Percentiles rank a stretch among this genome's conserved stretches.
Conservation (phyloP, 1,140 invertebrate genomes). For the Procambarus virginalis region DNA sequence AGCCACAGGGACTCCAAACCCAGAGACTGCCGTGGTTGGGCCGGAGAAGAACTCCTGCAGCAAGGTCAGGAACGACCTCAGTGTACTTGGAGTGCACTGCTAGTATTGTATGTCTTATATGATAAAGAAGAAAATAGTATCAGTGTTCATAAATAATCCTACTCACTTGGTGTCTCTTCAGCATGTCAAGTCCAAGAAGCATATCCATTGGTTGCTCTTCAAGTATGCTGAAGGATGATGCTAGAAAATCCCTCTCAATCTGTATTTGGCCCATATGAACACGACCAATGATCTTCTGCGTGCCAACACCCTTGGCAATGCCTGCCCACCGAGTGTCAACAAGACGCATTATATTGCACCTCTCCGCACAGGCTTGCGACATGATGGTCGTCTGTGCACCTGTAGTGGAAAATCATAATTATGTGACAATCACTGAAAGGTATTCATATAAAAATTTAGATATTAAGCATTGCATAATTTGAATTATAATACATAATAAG, state of each 20-base stretch:
- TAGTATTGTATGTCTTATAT: too few species aligned
- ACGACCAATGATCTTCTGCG: conserved; percentile 95
- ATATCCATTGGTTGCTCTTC: conserved; percentile 99
- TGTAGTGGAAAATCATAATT: conserved; percentile 71
- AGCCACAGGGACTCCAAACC: too few species aligned
- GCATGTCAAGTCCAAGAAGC: conserved; percentile 97
- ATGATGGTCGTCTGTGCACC: conserved; percentile 96
- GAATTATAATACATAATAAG: too few species aligned
- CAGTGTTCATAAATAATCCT: neutral
- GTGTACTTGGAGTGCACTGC: too few species aligned
- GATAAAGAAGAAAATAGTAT: too few species aligned
- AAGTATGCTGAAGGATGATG: conserved; percentile 97
- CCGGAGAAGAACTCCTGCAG: too few species aligned
- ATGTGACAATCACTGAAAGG: neutral
- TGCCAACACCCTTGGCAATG: conserved; percentile 95
- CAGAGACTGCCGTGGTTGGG: too few species aligned
- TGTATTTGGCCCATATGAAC: conserved; percentile 97
- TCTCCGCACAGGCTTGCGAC: conserved; percentile 92
- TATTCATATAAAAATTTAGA: too few species aligned
- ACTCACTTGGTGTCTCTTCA: conserved; percentile 92
- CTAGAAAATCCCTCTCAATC: conserved; percentile 94
- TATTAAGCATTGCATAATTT: too few species aligned
- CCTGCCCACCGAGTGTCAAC: conserved; percentile 96
- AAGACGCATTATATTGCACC: conserved; percentile 96
- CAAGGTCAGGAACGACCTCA: too few species aligned